These are phyloP conservation scores for Cataglyphis livida DNA, from an alignment of 2,888 invertebrate species.

Conservation along the genomic window DNA sequence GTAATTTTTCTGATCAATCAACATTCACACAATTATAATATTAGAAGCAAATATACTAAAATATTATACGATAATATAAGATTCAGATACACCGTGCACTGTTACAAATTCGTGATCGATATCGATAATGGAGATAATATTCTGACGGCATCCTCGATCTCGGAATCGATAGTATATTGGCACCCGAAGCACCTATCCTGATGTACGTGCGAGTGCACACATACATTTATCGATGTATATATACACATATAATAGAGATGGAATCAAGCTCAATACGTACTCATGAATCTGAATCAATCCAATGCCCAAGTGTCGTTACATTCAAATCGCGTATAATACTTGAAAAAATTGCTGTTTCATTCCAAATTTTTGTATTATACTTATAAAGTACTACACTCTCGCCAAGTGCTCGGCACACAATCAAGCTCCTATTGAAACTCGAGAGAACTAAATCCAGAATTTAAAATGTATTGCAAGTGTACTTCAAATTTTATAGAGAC, in stretches of 20 bases:
- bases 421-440: conserved; percentile 35
- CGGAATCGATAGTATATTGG: conserved; percentile 71
- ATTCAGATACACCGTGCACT: not conserved
- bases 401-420: conserved; percentile 24
- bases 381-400: conserved; percentile 18
- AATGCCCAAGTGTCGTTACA: conserved; percentile 31
- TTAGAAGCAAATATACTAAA: not conserved
- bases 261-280: conserved; percentile 46
- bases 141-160: conserved; percentile 55
- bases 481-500: conserved; percentile 1
- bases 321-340: conserved; percentile 29
- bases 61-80: not conserved
- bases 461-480: not conserved
- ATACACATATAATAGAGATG: conserved; percentile 39
- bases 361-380: conserved; percentile 24
- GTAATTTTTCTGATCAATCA: not conserved
- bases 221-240: not conserved
- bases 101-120: conserved; percentile 12
- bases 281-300: conserved; percentile 49
- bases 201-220: conserved; percentile 52
- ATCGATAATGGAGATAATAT: conserved; percentile 49
- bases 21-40: not conserved
- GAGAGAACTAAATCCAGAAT: not conserved
- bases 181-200: conserved; percentile 65
- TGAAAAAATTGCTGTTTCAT: conserved; percentile 41